These are phyloP conservation scores for Ferrisia virgata DNA, from an alignment of 2,888 invertebrate species.

Conservation along the genomic window DNA sequence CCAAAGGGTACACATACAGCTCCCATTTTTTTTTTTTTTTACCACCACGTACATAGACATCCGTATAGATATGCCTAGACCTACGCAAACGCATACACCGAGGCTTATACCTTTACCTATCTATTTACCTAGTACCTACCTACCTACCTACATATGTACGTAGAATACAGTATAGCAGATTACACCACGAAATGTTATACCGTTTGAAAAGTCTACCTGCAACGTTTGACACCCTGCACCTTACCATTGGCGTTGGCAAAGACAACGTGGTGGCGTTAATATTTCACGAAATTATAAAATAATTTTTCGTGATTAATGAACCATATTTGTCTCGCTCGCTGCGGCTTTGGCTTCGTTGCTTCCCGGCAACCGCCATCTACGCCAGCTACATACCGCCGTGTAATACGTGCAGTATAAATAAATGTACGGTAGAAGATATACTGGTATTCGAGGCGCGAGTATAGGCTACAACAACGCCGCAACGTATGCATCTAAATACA, in stretches of 20 bases:
- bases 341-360: too few species aligned
- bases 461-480: too few species aligned
- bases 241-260: too few species aligned
- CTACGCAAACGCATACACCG: not conserved
- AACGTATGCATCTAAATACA: not conserved
- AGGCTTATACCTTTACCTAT: too few species aligned
- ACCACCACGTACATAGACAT: too few species aligned
- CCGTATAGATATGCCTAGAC: not conserved
- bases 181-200: not conserved
- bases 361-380: not conserved
- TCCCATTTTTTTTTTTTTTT: too few species aligned
- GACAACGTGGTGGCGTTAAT: not conserved
- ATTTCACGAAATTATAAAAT: not conserved
- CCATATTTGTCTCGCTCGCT: not conserved
- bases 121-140: too few species aligned
- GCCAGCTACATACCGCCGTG: too few species aligned
- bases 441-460: too few species aligned
- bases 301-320: slow-evolving; percentile 27
- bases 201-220: not conserved
- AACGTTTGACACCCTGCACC: not conserved
- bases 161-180: not conserved
- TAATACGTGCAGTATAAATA: too few species aligned
- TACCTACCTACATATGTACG: not conserved
- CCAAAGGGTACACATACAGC: not conserved
- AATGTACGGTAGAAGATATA: too few species aligned